Percentiles rank a stretch among this genome's conserved stretches.
phyloP scores from a whole-genome alignment of 1,140 invertebrate genomes.

The Ptiloglossa arizonensis region DNA sequence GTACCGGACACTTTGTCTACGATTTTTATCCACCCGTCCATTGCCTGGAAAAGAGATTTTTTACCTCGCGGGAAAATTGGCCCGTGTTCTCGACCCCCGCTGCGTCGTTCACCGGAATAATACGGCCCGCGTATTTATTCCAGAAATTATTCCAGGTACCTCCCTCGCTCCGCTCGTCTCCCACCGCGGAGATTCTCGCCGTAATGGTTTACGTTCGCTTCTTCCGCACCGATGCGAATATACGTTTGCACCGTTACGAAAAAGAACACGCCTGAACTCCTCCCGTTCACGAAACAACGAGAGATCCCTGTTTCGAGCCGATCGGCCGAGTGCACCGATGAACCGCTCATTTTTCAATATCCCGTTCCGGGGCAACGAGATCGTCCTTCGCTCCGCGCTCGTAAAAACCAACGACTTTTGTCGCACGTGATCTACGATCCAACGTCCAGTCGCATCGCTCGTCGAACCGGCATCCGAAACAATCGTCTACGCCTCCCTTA shows the following conservation, averaged over 20 bases:
- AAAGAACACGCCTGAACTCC: slow-evolving; percentile 24
- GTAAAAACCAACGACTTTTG: slow-evolving; percentile 68
- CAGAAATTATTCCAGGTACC: slow-evolving; percentile 48
- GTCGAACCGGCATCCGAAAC: slow-evolving; percentile 43
- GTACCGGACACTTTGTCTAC: slow-evolving; percentile 45
- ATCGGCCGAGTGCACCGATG: slow-evolving; percentile 66
- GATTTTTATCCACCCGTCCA: slow-evolving; percentile 52
- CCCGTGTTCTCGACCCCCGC: not conserved
- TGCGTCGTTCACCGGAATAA: slow-evolving; percentile 15
- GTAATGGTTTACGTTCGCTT: slow-evolving; percentile 34
- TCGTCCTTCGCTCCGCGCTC: slow-evolving; percentile 65
- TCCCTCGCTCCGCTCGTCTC: not conserved
- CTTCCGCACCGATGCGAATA: slow-evolving; percentile 34
- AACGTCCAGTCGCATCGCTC: slow-evolving; percentile 31
- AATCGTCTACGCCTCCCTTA: slow-evolving; percentile 47
- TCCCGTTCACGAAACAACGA: slow-evolving; percentile 47
- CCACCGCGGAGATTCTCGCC: not conserved
- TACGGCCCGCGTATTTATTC: slow-evolving; percentile 54
- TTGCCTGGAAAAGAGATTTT: slow-evolving; percentile 48
- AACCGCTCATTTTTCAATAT: slow-evolving; percentile 71
- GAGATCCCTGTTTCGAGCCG: slow-evolving; percentile 51
- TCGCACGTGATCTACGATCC: slow-evolving; percentile 68
- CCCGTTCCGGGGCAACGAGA: slow-evolving; percentile 57
- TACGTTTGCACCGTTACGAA: slow-evolving; percentile 34
- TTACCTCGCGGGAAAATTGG: slow-evolving; percentile 38